A percentile compares a stretch with the other conserved stretches of the same genome.
Conservation (phyloP, 2,113 vertebrate species). For the Prolemur simus region DNA sequence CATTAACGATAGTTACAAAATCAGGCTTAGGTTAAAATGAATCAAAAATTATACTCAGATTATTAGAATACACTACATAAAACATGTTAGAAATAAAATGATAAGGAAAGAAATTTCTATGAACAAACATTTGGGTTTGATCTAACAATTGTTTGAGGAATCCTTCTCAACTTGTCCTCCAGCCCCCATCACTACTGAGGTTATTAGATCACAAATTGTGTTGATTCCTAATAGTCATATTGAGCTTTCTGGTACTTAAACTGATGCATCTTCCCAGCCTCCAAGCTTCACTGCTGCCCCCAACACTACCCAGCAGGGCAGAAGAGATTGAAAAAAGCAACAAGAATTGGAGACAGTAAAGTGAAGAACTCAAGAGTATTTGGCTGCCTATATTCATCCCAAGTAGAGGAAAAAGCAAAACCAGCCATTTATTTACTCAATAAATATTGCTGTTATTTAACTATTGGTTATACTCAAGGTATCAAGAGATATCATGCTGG, state of each 20-base stretch:
- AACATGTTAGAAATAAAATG: not conserved
- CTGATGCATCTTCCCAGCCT: not conserved
- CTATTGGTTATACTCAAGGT: not conserved
- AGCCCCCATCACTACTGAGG: not conserved
- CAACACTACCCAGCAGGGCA: not conserved
- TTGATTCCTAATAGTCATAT: not conserved
- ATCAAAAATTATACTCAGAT: not conserved
- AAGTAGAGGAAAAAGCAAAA: not conserved
- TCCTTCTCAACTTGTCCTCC: not conserved
- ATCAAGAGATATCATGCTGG: not conserved
- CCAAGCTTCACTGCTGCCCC: not conserved
- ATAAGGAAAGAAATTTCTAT: not conserved
- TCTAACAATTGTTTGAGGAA: not conserved
- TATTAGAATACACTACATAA: not conserved
- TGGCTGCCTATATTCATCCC: not conserved
- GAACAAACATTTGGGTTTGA: not conserved
- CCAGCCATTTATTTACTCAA: not conserved
- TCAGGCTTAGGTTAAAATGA: conserved; percentile 8
- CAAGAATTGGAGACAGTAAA: not conserved
- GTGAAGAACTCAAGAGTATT: not conserved
- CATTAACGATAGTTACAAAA: not conserved
- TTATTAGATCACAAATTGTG: not conserved
- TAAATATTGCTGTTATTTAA: not conserved
- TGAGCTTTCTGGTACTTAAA: not conserved
- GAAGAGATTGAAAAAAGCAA: not conserved